These are phyloP conservation scores for Lethrus apterus DNA, from an alignment of 1,140 invertebrate genomes.

Conservation along the genomic window DNA sequence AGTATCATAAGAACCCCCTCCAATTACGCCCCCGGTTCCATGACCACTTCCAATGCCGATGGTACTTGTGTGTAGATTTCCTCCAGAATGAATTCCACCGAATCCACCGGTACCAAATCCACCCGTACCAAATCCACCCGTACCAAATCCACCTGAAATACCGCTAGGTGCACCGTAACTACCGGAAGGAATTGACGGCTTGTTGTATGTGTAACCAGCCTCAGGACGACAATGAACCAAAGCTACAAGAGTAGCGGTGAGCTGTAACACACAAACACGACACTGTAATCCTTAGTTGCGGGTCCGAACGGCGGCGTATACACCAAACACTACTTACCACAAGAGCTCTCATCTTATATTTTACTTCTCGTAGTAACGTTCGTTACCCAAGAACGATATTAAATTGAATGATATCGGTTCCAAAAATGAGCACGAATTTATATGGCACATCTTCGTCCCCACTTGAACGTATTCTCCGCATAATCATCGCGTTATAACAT, in stretches of 20 bases:
- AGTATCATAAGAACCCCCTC: neutral
- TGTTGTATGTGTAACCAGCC: slow-evolving; percentile 31
- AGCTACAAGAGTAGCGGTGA: slow-evolving; percentile 25
- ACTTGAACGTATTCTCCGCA: slow-evolving; percentile 14
- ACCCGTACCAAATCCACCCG: slow-evolving; percentile 8
- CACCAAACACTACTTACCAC: slow-evolving; percentile 26
- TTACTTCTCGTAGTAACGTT: slow-evolving; percentile 22
- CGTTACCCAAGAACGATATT: slow-evolving; percentile 28
- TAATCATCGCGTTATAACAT: slow-evolving; percentile 19
- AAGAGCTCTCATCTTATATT: slow-evolving; percentile 25
- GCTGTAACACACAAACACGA: slow-evolving; percentile 21
- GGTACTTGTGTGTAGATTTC: slow-evolving; percentile 6
- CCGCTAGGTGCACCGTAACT: slow-evolving; percentile 27
- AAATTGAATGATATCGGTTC: slow-evolving; percentile 13
- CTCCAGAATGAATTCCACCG: slow-evolving; percentile 26
- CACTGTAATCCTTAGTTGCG: slow-evolving; percentile 3
- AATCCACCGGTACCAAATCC: slow-evolving; percentile 23
- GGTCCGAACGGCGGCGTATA: neutral
- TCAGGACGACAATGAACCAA: slow-evolving; percentile 33
- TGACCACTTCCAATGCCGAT: neutral
- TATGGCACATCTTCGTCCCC: slow-evolving; percentile 27
- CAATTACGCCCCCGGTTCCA: neutral
- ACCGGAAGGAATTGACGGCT: slow-evolving; percentile 21
- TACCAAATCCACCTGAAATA: slow-evolving; percentile 25
- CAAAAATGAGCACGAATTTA: slow-evolving; percentile 21